Percentiles rank a stretch among this genome's conserved stretches.
phyloP scores from a whole-genome alignment of 2,797 vertebrate genomes.

The Emys orbicularis region DNA sequence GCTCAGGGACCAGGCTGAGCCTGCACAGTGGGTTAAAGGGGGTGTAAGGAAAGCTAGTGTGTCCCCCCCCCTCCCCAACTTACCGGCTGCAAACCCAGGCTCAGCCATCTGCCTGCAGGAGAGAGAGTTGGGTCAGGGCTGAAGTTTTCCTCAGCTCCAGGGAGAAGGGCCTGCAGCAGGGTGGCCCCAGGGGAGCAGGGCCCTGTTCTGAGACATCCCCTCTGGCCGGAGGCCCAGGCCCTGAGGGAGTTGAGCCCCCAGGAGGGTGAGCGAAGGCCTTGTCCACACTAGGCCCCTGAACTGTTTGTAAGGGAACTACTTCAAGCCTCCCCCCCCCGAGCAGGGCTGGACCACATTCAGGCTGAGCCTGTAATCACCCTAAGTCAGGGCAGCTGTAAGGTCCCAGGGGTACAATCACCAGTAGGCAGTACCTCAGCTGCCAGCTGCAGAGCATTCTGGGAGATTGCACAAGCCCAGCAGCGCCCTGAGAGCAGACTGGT shows the following conservation, averaged over 20 bases:
- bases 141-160: not conserved
- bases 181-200: not conserved
- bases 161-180: not conserved
- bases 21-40: not conserved
- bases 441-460: not conserved
- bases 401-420: not conserved
- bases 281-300: too few species aligned
- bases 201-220: not conserved
- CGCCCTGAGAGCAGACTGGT: not conserved
- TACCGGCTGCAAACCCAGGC: not conserved
- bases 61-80: not conserved
- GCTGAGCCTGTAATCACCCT: not conserved
- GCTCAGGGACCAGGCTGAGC: not conserved
- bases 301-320: not conserved
- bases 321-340: not conserved
- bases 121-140: not conserved
- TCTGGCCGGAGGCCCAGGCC: accelerated
- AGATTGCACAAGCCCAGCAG: not conserved
- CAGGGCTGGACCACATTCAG: not conserved
- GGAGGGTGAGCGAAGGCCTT: not conserved
- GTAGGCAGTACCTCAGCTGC: not conserved
- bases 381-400: too few species aligned
- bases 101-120: not conserved
- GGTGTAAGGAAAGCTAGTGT: not conserved
- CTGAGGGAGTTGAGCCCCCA: too few species aligned